Percentiles rank a stretch among this genome's conserved stretches.
These are phyloP conservation scores for Pinna nobilis DNA, from an alignment of 1,140 invertebrate species.

Conservation along the genomic window DNA sequence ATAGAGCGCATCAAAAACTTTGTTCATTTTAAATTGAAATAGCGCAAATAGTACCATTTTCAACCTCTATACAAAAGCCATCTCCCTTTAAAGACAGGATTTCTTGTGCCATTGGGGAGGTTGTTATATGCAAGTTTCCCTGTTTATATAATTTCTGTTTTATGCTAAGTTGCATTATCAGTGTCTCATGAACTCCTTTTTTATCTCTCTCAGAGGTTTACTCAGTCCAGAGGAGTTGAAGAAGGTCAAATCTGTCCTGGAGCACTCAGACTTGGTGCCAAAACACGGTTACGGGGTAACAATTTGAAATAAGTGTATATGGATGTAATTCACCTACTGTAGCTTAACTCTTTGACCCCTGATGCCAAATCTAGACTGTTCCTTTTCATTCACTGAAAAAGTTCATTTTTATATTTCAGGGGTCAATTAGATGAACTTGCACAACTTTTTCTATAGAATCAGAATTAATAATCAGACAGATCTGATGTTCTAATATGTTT, in stretches of 20 bases:
- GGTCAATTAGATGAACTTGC: too few species aligned
- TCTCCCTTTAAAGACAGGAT: not conserved
- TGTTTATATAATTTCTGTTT: not conserved
- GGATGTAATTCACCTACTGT: too few species aligned
- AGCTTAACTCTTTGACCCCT: too few species aligned
- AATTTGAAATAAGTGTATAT: not conserved
- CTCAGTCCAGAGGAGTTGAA: constrained; percentile 32
- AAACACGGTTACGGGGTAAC: constrained; percentile 43
- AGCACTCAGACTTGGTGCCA: constrained; percentile 37
- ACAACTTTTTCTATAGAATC: too few species aligned
- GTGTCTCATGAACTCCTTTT: not conserved
- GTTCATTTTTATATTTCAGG: too few species aligned
- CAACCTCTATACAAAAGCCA: not conserved
- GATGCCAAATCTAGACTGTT: too few species aligned
- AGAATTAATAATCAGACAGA: too few species aligned
- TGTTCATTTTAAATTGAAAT: too few species aligned
- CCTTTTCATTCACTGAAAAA: too few species aligned
- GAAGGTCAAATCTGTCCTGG: constrained; percentile 28
- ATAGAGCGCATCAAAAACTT: too few species aligned
- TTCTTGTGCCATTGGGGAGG: too few species aligned
- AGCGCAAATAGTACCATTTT: not conserved
- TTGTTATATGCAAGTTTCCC: not conserved
- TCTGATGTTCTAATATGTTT: too few species aligned
- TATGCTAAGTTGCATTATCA: not conserved
- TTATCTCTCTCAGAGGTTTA: constrained; percentile 15